Conservation (phyloP, 30 jellyfish, hydroid and myxozoan species). For the Nemopilema nomurai region DNA sequence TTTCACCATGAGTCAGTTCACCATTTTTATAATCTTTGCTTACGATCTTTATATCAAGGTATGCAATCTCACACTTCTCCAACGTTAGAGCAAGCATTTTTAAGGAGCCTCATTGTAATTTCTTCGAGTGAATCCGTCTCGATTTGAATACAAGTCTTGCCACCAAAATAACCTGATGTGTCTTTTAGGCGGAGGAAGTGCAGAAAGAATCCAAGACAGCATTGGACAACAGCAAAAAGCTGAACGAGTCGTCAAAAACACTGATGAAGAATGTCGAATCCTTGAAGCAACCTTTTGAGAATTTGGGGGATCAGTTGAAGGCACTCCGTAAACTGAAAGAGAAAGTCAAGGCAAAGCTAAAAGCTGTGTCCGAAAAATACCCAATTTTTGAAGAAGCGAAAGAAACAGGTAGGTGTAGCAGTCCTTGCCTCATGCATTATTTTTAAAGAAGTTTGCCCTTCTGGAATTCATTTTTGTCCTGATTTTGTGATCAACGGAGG, state of each 20-base stretch:
- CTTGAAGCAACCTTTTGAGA: constrained; percentile 65
- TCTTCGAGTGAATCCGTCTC: too few species aligned
- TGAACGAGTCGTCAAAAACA: constrained; percentile 38
- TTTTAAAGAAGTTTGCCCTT: too few species aligned
- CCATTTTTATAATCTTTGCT: too few species aligned
- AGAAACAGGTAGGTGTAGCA: constrained; percentile 24
- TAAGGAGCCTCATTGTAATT: too few species aligned
- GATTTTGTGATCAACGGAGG: not conserved
- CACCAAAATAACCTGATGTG: not conserved
- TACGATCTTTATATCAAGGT: too few species aligned
- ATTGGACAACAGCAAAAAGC: constrained; percentile 9
- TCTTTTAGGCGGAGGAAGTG: constrained; percentile 73
- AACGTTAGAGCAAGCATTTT: too few species aligned
- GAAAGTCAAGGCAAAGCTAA: constrained; percentile 52
- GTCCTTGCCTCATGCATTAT: not conserved
- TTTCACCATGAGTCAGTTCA: too few species aligned
- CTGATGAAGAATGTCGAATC: constrained; percentile 47
- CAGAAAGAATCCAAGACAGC: constrained; percentile 50
- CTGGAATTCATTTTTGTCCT: not conserved
- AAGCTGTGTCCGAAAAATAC: constrained; percentile 49
- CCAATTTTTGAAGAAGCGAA: constrained; percentile 38
- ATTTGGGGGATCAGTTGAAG: constrained; percentile 38
- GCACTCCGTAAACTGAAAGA: constrained; percentile 63
- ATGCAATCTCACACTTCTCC: too few species aligned
- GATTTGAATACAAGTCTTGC: too few species aligned